Percentiles rank a stretch among this genome's conserved stretches.
phyloP scores from a whole-genome alignment of 2,888 invertebrate species.

The Pterobdella sp. region DNA sequence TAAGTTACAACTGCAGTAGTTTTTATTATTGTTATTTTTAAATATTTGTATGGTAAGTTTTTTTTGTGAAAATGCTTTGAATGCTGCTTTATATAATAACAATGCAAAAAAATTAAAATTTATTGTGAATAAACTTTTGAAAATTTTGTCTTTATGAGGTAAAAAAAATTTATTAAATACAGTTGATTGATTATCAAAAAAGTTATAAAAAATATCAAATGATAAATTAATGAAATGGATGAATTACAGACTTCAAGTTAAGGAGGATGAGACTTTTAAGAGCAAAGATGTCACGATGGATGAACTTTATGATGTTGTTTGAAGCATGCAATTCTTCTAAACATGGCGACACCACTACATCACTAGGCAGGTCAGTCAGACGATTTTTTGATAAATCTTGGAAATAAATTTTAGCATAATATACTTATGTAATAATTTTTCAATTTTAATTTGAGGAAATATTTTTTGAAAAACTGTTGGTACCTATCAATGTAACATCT shows the following conservation, averaged over 20 bases:
- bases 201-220: no score
- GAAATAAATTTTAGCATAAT: background rate
- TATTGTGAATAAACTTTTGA: background rate
- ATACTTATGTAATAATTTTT: background rate
- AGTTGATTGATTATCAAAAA: no score
- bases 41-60: background rate
- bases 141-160: background rate
- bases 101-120: background rate
- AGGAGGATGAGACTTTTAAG: conserved; percentile 79
- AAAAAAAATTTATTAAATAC: background rate
- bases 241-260: conserved; percentile 66
- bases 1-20: conserved; percentile 72
- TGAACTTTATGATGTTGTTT: conserved; percentile 78
- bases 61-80: background rate
- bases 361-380: conserved; percentile 79
- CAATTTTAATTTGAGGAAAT: background rate
- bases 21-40: background rate
- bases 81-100: background rate
- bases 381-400: conserved; percentile 76
- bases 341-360: conserved; percentile 75
- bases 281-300: conserved; percentile 73
- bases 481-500: conserved; percentile 1
- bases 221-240: background rate
- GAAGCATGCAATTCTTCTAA: conserved; percentile 79
- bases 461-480: background rate